A percentile compares a stretch with the other conserved stretches of the same genome.
Evolutionary conservation across 2,888 invertebrate genomes (phyloP).

Genomic region (Electrophaes corylata): DNA sequence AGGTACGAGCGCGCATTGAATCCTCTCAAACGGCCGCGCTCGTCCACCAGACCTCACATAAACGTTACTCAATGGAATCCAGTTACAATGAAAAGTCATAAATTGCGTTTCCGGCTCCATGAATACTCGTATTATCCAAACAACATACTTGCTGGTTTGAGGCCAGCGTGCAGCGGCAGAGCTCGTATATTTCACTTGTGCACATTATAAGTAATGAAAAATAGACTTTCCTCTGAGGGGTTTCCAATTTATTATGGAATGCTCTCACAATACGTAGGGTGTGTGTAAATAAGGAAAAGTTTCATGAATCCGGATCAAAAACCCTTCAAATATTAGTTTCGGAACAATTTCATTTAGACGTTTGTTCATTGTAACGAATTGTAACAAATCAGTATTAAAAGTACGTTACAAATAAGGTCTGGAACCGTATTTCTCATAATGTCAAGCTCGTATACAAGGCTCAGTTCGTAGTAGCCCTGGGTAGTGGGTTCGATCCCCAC

Average conservation of each 20-base stretch:
- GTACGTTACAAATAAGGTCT: too few relatives aligned
- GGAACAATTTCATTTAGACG: not conserved
- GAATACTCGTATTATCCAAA: slow-evolving; percentile 20
- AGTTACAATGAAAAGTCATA: slow-evolving; percentile 39
- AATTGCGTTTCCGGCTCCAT: slow-evolving; percentile 21
- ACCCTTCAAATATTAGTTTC: not conserved
- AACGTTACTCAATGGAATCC: slow-evolving; percentile 19
- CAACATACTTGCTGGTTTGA: slow-evolving; percentile 17
- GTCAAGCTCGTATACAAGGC: too few relatives aligned
- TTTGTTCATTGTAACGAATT: not conserved
- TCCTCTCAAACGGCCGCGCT: not conserved
- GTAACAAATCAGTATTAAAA: not conserved
- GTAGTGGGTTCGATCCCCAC: too few relatives aligned
- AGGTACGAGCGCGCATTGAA: not conserved
- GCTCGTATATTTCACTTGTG: slow-evolving; percentile 1
- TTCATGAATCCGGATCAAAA: not conserved
- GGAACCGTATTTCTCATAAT: too few relatives aligned
- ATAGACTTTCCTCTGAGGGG: not conserved
- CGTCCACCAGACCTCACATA: slow-evolving; percentile 18
- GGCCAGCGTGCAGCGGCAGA: slow-evolving; percentile 25
- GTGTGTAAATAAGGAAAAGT: not conserved
- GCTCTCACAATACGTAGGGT: not conserved
- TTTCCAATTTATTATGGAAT: not conserved
- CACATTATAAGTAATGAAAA: not conserved
- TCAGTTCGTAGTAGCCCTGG: too few relatives aligned